Evolutionary conservation across 2,113 vertebrate species (phyloP).

Genomic region (Sapayoa aenigma): DNA sequence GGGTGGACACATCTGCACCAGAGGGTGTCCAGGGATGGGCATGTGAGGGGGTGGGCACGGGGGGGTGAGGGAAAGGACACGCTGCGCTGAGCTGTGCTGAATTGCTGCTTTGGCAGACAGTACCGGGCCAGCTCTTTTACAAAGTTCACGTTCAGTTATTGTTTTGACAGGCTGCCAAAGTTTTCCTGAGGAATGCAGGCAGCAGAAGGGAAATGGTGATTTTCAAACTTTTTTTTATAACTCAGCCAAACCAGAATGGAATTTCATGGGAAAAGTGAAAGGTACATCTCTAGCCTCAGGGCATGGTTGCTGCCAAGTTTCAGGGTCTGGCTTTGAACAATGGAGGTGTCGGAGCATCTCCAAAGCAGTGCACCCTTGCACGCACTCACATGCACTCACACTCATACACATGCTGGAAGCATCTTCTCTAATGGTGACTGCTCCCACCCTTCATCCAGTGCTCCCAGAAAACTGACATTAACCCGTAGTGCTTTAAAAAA

Average conservation of each 20-base stretch:
- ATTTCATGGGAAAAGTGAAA: slow-evolving; percentile 67
- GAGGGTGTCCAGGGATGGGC: neutral
- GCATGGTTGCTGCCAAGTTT: slow-evolving; percentile 27
- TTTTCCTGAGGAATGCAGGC: slow-evolving; percentile 66
- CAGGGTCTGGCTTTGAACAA: slow-evolving; percentile 29
- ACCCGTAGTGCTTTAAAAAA: neutral
- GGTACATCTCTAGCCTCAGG: slow-evolving; percentile 53
- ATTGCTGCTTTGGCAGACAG: slow-evolving; percentile 57
- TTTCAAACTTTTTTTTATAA: slow-evolving; percentile 56
- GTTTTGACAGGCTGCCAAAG: slow-evolving; percentile 67
- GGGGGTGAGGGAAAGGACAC: slow-evolving; percentile 30
- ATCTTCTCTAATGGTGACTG: neutral
- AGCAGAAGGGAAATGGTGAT: slow-evolving; percentile 67
- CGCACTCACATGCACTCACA: neutral
- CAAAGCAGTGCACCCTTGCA: neutral
- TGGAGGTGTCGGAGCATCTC: slow-evolving; percentile 46
- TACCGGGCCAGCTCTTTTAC: slow-evolving; percentile 48
- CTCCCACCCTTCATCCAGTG: neutral
- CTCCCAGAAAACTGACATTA: neutral
- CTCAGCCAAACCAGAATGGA: slow-evolving; percentile 60
- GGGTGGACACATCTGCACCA: neutral
- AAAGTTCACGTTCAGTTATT: slow-evolving; percentile 68
- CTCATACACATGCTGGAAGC: neutral
- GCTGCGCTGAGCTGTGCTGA: neutral
- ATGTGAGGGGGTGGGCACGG: neutral